Evolutionary conservation across 2,113 vertebrate species (phyloP), one percentile per base, ranked within the genome.

Genomic region (Sakesphorus luctuosus): DNA sequence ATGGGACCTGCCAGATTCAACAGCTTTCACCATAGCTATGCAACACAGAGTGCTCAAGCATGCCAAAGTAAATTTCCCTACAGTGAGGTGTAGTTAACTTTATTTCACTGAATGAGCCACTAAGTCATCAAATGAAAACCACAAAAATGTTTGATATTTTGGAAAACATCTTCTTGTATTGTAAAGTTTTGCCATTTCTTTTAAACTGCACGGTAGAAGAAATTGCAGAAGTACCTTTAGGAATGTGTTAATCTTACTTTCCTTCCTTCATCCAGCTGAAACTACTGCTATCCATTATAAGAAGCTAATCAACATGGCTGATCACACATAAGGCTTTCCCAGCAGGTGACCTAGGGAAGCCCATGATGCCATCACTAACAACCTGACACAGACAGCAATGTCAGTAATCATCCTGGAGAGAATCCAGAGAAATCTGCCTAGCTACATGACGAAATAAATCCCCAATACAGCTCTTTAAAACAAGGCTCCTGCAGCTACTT

Each of bases 1-100:
- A 90, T 72, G 78, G 69, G 87, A 85, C 84, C 71, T 95, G 96
- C 97, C 98, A 98, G 89, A 73, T 93, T 96, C 97, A 97, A 94
- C 93, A 96, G 75, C 43, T 93, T 94, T 97, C 92, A 92, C 89
- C 75, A 67, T 50, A 87, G 93, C 80, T 95, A 25, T 72, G 82
- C 71, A 74, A 79, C 47, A 6, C 74, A 63, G 94, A 95, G 43
- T 11, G n/a, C 49, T 50, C 74, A 79, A 94, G 78, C 47, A 35
- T 20, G 94, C 93, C 96, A 98, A 97, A 96, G 59, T 61, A 91
- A 93, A 97, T 92, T 94, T 86, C 75, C 87, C 88, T 89, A 59
- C 49, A 72, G 52, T 72, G 81, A 97, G 92, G 66, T 93, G 89
- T 87, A 95, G 87, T 93, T 97, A 82, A 94, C 46, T 79, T 29